Conservation (phyloP, 2,888 invertebrate species). For the Tiphia femorata region DNA sequence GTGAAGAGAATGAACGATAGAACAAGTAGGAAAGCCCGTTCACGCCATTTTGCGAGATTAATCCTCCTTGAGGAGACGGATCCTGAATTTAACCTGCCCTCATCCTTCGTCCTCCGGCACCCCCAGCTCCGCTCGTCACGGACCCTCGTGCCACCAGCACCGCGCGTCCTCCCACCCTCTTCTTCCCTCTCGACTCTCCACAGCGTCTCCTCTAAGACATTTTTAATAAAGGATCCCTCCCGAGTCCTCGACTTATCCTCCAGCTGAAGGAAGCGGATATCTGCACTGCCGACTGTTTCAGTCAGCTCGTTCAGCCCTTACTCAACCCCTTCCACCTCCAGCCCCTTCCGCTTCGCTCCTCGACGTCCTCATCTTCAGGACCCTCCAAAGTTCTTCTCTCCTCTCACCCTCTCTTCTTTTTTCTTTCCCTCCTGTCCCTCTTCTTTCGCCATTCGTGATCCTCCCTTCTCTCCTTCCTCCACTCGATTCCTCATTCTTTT, state of each 20-base stretch:
- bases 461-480: slow-evolving; percentile 2
- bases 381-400: neutral
- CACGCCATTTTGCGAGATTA: slow-evolving; percentile 37
- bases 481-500: neutral
- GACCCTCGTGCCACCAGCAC: neutral
- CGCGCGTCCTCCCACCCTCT: neutral
- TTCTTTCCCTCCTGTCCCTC: neutral
- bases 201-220: slow-evolving; percentile 28
- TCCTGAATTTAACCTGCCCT: slow-evolving; percentile 25
- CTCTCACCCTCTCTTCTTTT: neutral
- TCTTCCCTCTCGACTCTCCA: neutral
- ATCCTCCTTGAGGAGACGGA: slow-evolving; percentile 24
- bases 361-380: neutral
- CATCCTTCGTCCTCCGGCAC: slow-evolving; percentile 7
- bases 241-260: slow-evolving; percentile 32
- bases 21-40: slow-evolving; percentile 14
- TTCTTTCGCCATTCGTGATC: neutral
- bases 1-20: too few species aligned
- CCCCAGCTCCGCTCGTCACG: slow-evolving; percentile 7
- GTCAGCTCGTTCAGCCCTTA: neutral
- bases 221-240: slow-evolving; percentile 42
- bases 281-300: slow-evolving; percentile 9
- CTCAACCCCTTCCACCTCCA: neutral
- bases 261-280: slow-evolving; percentile 13
- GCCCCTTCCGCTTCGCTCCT: too few species aligned